Conservation (phyloP, 2,797 vertebrate species). For the Pangasius larnaudii region DNA sequence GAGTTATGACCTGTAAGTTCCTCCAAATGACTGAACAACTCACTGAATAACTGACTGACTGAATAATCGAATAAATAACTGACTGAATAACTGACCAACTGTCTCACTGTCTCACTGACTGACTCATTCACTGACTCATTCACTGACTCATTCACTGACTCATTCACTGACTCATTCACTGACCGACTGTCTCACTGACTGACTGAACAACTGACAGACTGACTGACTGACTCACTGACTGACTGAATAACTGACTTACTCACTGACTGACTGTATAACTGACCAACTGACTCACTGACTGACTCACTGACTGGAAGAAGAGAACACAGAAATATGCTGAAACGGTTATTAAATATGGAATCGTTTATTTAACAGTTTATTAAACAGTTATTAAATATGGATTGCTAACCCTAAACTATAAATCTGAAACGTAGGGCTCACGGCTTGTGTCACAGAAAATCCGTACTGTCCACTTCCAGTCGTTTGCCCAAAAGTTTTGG, state of each 20-base stretch:
- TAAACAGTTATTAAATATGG: background rate
- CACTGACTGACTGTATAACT: background rate
- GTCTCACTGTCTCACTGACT: background rate
- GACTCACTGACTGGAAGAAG: no score
- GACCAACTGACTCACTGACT: no score
- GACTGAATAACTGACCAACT: background rate
- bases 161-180: background rate
- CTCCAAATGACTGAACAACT: no score
- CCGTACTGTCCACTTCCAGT: background rate
- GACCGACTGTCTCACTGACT: background rate
- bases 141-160: no score
- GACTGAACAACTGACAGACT: background rate
- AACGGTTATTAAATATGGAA: no score
- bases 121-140: rapidly evolving
- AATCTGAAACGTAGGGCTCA: background rate
- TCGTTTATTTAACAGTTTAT: no score
- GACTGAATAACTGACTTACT: background rate
- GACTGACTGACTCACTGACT: background rate
- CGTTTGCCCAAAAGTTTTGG: background rate
- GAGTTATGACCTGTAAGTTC: no score
- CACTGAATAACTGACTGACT: background rate
- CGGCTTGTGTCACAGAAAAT: no score
- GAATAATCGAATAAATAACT: no score
- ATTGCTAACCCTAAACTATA: background rate
- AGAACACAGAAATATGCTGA: background rate